A percentile compares a stretch with the other conserved stretches of the same genome.
phyloP scores from a whole-genome alignment of 2,888 invertebrate genomes.

The Schizaphis graminum region DNA sequence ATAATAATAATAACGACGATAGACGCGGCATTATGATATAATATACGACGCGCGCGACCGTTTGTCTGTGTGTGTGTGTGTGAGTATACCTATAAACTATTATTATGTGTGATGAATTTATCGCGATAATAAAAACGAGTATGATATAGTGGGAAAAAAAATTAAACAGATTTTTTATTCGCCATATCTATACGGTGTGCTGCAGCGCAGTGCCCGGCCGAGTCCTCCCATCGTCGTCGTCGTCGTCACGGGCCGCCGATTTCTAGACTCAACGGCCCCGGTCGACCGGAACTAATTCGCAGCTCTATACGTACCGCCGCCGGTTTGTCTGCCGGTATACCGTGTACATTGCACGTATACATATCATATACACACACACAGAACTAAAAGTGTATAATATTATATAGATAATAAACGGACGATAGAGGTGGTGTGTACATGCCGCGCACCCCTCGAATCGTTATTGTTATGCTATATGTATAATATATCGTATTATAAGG shows the following conservation, averaged over 20 bases:
- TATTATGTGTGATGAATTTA: constrained; percentile 49
- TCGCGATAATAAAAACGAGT: constrained; percentile 42
- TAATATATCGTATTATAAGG: not conserved
- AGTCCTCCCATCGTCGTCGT: not conserved
- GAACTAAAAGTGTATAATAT: not conserved
- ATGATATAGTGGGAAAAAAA: constrained; percentile 10
- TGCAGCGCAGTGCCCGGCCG: not conserved
- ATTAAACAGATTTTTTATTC: not conserved
- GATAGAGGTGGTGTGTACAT: not conserved
- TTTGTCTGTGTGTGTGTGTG: not conserved
- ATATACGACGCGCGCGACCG: not conserved
- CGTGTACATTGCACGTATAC: not conserved
- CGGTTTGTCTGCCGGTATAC: not conserved
- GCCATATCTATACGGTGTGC: not conserved
- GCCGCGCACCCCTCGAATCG: not conserved
- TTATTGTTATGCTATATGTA: not conserved
- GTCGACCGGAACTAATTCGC: constrained; percentile 64
- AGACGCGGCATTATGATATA: constrained; percentile 28
- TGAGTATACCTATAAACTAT: not conserved
- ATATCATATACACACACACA: not conserved
- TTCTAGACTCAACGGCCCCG: constrained; percentile 47
- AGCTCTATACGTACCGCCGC: not conserved
- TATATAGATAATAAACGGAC: not conserved
- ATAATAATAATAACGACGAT: constrained; percentile 28
- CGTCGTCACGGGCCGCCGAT: constrained; percentile 51